phyloP scores from a whole-genome alignment of 2,888 invertebrate genomes.

The Coenonympha glycerion region DNA sequence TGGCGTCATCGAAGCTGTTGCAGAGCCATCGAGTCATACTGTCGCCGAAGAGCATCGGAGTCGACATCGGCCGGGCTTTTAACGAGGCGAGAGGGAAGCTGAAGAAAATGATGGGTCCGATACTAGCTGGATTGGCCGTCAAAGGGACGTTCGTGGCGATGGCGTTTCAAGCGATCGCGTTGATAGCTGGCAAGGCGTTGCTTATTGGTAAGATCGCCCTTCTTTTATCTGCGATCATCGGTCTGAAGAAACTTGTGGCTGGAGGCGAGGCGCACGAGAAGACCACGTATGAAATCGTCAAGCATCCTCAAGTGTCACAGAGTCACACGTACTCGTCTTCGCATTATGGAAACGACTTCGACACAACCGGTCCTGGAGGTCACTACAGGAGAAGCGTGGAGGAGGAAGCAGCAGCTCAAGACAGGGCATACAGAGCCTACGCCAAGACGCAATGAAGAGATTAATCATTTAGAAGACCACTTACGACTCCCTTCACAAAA shows the following conservation, averaged over 20 bases:
- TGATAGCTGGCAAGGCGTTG: slow-evolving; percentile 87
- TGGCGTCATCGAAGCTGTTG: slow-evolving; percentile 75
- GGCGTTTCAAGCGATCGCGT: slow-evolving; percentile 83
- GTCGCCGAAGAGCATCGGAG: slow-evolving; percentile 57
- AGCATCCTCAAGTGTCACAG: slow-evolving; percentile 88
- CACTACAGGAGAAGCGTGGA: slow-evolving; percentile 77
- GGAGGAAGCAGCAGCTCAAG: slow-evolving; percentile 78
- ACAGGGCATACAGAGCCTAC: slow-evolving; percentile 78
- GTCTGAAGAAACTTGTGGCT: slow-evolving; percentile 85
- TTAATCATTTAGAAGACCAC: slow-evolving; percentile 30
- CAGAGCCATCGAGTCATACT: slow-evolving; percentile 77
- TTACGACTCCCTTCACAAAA: slow-evolving; percentile 61
- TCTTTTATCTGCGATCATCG: slow-evolving; percentile 85
- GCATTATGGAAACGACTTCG: slow-evolving; percentile 79
- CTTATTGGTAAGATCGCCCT: slow-evolving; percentile 90
- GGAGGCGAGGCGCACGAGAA: slow-evolving; percentile 81
- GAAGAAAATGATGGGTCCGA: slow-evolving; percentile 80
- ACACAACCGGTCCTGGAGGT: slow-evolving; percentile 75
- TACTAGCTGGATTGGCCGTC: slow-evolving; percentile 81
- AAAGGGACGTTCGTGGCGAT: slow-evolving; percentile 84
- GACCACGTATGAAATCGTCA: slow-evolving; percentile 89
- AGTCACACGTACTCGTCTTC: slow-evolving; percentile 84
- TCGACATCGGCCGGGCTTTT: slow-evolving; percentile 65
- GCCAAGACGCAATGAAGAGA: slow-evolving; percentile 52
- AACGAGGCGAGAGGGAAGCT: slow-evolving; percentile 77